These are phyloP conservation scores for Melanogrammus aeglefinus DNA, from an alignment of 2,797 vertebrate species.

Conservation along the genomic window DNA sequence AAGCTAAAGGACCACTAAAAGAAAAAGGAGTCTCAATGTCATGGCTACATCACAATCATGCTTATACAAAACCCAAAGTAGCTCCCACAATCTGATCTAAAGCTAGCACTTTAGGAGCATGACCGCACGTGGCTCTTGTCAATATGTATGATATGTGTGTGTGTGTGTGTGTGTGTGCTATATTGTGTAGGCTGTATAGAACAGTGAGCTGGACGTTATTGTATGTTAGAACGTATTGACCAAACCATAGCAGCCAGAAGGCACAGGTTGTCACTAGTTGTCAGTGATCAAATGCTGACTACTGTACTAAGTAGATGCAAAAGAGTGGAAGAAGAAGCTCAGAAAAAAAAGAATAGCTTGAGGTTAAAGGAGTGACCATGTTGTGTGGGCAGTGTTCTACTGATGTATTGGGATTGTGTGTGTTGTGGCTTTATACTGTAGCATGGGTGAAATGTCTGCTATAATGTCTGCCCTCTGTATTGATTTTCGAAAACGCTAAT, in stretches of 20 bases:
- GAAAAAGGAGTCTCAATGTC: not conserved
- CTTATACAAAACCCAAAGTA: slow-evolving; percentile 54
- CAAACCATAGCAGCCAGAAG: slow-evolving; percentile 11
- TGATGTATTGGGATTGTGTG: slow-evolving; percentile 44
- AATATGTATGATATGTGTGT: slow-evolving; percentile 42
- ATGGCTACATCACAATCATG: slow-evolving; percentile 26
- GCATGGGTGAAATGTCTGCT: slow-evolving; percentile 49
- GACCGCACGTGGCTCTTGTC: slow-evolving; percentile 66
- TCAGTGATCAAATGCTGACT: slow-evolving; percentile 15
- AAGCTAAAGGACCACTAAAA: not conserved
- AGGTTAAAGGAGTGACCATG: slow-evolving; percentile 32
- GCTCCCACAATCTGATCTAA: slow-evolving; percentile 49
- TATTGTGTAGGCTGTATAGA: slow-evolving; percentile 62
- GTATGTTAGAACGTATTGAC: not conserved
- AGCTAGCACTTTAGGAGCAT: slow-evolving; percentile 85
- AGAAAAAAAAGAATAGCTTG: slow-evolving; percentile 4
- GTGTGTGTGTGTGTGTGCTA: slow-evolving; percentile 66
- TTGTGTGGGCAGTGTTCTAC: slow-evolving; percentile 39
- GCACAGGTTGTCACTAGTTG: slow-evolving; percentile 48
- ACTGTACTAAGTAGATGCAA: not conserved
- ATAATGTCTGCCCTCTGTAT: slow-evolving; percentile 48
- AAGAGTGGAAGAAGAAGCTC: not conserved
- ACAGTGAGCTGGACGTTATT: slow-evolving; percentile 17
- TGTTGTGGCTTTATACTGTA: slow-evolving; percentile 54
- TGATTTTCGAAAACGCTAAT: slow-evolving; percentile 50